These are phyloP conservation scores for Limosa lapponica DNA, from an alignment of 2,797 vertebrate species.

Conservation along the genomic window DNA sequence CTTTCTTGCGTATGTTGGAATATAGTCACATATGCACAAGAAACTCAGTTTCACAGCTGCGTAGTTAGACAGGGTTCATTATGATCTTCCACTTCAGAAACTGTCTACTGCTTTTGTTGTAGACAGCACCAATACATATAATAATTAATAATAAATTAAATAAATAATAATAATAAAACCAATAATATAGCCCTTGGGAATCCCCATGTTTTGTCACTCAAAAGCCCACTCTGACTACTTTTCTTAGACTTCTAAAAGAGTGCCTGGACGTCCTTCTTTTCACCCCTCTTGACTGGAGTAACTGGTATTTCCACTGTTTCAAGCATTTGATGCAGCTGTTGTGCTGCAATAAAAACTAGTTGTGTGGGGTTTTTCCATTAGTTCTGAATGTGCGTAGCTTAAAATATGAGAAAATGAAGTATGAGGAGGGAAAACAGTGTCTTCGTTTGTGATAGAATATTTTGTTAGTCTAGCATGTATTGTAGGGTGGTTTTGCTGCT, in stretches of 20 bases:
- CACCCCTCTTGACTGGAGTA: not conserved
- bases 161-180: no score
- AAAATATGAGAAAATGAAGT: not conserved
- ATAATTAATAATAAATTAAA: no score
- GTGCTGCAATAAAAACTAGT: not conserved
- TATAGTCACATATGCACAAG: not conserved
- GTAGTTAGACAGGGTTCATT: not conserved
- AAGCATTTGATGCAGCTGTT: not conserved
- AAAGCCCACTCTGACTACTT: not conserved
- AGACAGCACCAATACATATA: not conserved
- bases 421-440: not conserved
- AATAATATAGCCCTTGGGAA: not conserved
- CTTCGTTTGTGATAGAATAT: not conserved
- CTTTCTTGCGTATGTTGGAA: not conserved
- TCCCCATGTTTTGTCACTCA: not conserved
- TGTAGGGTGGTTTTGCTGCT: not conserved
- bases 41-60: not conserved
- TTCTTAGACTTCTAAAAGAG: not conserved
- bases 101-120: not conserved
- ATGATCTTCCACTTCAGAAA: no score
- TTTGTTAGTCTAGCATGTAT: not conserved
- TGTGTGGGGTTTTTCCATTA: not conserved
- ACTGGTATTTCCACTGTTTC: not conserved
- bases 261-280: not conserved
- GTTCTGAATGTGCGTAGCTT: not conserved